Base-by-base conservation (phyloP, 2,797 vertebrate species). In the Eulemur mongoz region DNA sequence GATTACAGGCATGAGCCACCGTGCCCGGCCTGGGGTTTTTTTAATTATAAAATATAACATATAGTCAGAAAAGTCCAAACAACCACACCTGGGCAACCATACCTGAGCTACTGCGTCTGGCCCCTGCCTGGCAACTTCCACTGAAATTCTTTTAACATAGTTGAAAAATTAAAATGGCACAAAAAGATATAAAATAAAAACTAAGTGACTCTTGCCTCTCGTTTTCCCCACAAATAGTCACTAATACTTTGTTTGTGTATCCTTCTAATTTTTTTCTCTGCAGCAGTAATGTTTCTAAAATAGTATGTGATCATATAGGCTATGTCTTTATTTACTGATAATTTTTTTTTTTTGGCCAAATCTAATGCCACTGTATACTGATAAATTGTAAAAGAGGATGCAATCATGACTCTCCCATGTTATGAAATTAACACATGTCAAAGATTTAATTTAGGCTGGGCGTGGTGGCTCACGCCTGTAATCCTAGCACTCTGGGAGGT, bases 111-210 rank as follows among this genome's bases (percentile, higher is more conserved):
- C 25, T 5, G 1, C 57, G 1, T 17, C 63, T 48, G n/a, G 48
- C 13, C 15, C 67, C 85, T 93, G 23, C 76, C 81, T 83, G 50
- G 27, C 22, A 63, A 81, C 30, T 69, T 81, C 17, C 57, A 91
- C 32, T 90, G 40, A 96, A 83, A 93, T 93, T 88, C 45, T 93
- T 48, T 80, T 54, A 91, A 59, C 27, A 48, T 40, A 89, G 18
- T 63, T 72, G 14, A 88, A 92, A 75, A 59, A 52, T 70, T 70
- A 13, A 83, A 93, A 40, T 72, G 40, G 5, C 78, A 78, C 59
- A 54, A 63, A 82, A 92, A 78, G 17, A 83, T 63, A 57, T 38
- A 90, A 85, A 93, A 87, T 63, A 25, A 70, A 81, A 91, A 78
- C 14, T 91, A n/a, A 70, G 13, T 27, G 18, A 7, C 23, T 73